These are phyloP conservation scores for Telenomus remus DNA, from an alignment of 1,140 invertebrate species.

Conservation along the genomic window DNA sequence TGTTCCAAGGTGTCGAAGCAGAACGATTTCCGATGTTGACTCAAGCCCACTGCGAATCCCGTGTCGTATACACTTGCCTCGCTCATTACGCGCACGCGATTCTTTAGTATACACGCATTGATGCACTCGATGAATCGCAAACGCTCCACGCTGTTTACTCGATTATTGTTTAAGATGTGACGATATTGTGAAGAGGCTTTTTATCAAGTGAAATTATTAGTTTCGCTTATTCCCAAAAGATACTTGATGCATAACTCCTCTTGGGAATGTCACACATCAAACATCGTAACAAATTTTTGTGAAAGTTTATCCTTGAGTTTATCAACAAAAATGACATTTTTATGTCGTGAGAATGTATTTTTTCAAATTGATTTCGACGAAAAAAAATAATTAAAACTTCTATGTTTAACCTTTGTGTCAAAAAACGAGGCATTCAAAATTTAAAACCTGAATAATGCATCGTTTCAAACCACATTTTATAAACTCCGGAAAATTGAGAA, in stretches of 20 bases:
- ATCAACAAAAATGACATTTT: no score
- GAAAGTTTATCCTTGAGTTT: no score
- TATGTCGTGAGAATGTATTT: no score
- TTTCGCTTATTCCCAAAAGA: conserved; percentile 24
- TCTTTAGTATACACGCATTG: conserved; percentile 51
- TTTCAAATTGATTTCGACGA: no score
- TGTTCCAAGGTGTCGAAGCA: conserved; percentile 64
- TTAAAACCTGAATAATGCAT: no score
- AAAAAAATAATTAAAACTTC: no score
- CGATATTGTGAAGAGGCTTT: conserved; percentile 33
- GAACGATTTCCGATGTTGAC: conserved; percentile 64
- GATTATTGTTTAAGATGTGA: conserved; percentile 45
- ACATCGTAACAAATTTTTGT: no score
- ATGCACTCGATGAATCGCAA: conserved; percentile 57
- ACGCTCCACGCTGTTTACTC: conserved; percentile 51
- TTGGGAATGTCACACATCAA: no score
- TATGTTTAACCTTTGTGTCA: no score
- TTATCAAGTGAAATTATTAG: conserved; percentile 42
- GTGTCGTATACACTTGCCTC: conserved; percentile 43
- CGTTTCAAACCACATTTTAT: no score
- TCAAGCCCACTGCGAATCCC: conserved; percentile 52
- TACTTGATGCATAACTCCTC: background rate
- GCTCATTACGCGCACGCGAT: conserved; percentile 60
- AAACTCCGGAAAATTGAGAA: conserved; percentile 19
- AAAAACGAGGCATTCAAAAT: no score